These are phyloP conservation scores for Ophraella communa DNA, from an alignment of 2,888 invertebrate genomes.

Conservation along the genomic window DNA sequence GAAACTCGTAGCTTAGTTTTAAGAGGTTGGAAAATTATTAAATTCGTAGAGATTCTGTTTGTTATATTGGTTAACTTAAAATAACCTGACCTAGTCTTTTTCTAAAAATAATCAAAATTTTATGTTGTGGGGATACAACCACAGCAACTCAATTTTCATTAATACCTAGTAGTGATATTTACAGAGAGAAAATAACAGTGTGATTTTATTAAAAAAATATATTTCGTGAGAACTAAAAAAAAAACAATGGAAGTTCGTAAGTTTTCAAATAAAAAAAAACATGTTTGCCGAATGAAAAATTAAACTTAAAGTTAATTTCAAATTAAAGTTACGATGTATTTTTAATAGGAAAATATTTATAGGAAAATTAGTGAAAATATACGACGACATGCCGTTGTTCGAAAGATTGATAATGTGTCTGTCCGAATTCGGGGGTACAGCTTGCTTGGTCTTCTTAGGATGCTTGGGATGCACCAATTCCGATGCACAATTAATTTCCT, in stretches of 20 bases:
- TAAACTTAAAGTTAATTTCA: no score
- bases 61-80: background rate
- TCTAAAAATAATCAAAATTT: slow-evolving; percentile 6
- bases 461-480: slow-evolving; percentile 71
- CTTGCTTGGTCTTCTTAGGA: slow-evolving; percentile 71
- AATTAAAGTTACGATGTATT: no score
- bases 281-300: no score
- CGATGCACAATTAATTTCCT: slow-evolving; percentile 61
- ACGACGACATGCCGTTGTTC: slow-evolving; percentile 47
- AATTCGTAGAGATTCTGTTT: no score
- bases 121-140: background rate
- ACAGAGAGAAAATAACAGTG: no score
- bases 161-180: no score
- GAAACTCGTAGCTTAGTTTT: no score
- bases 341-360: slow-evolving; percentile 51
- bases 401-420: slow-evolving; percentile 52
- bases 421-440: slow-evolving; percentile 73
- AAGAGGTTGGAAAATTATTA: no score
- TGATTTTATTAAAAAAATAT: no score
- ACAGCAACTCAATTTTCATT: no score
- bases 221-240: background rate
- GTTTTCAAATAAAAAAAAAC: background rate
- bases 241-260: background rate
- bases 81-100: background rate
- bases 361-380: slow-evolving; percentile 45